Conservation (phyloP, 2,797 vertebrate genomes). For the Siniperca scherzeri region DNA sequence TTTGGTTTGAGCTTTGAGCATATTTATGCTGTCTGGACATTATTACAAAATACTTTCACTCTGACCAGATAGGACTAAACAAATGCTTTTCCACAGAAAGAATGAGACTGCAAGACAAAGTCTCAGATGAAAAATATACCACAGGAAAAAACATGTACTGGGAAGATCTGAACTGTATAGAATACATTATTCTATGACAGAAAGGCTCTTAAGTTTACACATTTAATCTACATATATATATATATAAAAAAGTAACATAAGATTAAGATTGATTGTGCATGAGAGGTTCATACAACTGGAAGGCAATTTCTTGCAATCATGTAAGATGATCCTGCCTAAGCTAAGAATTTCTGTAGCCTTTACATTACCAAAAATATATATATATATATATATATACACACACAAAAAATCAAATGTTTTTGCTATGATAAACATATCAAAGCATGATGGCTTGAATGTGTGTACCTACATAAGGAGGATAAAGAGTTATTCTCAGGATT, state of each 20-base stretch:
- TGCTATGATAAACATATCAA: constrained; percentile 89
- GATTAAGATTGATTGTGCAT: constrained; percentile 85
- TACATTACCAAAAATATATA: constrained; percentile 83
- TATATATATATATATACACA: constrained; percentile 71
- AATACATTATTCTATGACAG: constrained; percentile 69
- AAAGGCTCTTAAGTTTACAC: constrained; percentile 71
- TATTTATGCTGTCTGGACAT: constrained; percentile 68
- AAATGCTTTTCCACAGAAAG: constrained; percentile 23
- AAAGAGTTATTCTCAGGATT: constrained; percentile 68
- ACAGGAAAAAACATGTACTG: constrained; percentile 38
- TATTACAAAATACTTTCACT: constrained; percentile 55
- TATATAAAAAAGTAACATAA: constrained; percentile 78
- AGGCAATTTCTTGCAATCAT: constrained; percentile 79
- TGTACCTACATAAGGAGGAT: constrained; percentile 79
- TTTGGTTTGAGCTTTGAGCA: constrained; percentile 82
- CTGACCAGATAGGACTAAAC: constrained; percentile 54
- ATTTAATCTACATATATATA: constrained; percentile 73
- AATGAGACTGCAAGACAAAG: constrained; percentile 57
- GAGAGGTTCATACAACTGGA: constrained; percentile 83
- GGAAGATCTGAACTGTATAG: constrained; percentile 72
- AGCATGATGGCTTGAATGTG: constrained; percentile 89
- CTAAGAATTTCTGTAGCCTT: constrained; percentile 75
- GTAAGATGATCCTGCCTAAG: constrained; percentile 77
- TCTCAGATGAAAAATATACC: constrained; percentile 53
- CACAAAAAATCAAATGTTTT: constrained; percentile 83